These are phyloP conservation scores for Conger conger DNA, from an alignment of 2,113 vertebrate genomes.

Conservation along the genomic window DNA sequence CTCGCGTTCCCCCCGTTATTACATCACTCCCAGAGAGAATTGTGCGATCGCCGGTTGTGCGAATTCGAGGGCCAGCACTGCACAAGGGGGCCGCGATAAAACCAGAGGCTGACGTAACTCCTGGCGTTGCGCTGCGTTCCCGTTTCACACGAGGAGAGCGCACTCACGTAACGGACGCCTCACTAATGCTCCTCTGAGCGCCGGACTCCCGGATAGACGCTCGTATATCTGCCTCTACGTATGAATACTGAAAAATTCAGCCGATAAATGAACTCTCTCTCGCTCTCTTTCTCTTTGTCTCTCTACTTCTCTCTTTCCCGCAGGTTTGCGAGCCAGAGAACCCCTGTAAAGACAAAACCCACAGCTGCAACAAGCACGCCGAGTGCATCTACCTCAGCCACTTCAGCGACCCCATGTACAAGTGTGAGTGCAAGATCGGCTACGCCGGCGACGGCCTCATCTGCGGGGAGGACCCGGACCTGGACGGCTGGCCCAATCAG, in stretches of 20 bases:
- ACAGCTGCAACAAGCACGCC: conserved; percentile 86
- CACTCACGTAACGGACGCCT: not conserved
- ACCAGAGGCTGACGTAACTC: conserved; percentile 49
- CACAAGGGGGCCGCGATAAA: conserved; percentile 49
- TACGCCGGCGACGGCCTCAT: conserved; percentile 93
- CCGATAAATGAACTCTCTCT: not conserved
- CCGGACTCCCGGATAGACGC: not conserved
- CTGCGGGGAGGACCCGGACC: conserved; percentile 94
- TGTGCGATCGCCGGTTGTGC: conserved; percentile 27
- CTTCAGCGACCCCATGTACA: conserved; percentile 96
- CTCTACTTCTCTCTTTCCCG: not conserved
- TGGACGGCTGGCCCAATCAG: conserved; percentile 97
- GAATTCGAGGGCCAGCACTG: conserved; percentile 39
- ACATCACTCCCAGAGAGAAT: conserved; percentile 32
- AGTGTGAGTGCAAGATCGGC: conserved; percentile 91
- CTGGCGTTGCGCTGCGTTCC: conserved; percentile 47
- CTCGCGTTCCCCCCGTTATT: conserved; percentile 24
- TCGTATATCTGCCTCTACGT: not conserved
- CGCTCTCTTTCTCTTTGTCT: not conserved
- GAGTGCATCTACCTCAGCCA: conserved; percentile 93
- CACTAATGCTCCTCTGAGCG: not conserved
- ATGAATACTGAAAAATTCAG: not conserved
- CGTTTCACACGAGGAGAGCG: conserved; percentile 36
- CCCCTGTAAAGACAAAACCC: conserved; percentile 90
- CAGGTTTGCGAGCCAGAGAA: conserved; percentile 95